Base-by-base conservation (phyloP, 2,888 invertebrate genomes). In the Philereme transversata region DNA sequence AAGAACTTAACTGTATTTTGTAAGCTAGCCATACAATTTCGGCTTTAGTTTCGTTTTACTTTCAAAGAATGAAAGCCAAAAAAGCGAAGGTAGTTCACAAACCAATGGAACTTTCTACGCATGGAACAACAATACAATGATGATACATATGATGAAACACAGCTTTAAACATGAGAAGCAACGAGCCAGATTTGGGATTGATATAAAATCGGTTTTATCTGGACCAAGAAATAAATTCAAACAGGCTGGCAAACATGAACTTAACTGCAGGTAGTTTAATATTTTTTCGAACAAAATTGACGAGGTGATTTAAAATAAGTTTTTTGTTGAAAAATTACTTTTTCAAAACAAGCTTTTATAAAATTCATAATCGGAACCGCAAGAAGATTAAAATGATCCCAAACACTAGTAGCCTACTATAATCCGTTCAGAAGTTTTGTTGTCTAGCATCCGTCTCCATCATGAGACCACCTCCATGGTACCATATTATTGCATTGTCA, bases 101-200 rank as follows among this genome's bases (percentile, higher is more conserved):
- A 48, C 55, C 5, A 22, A 34, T 6, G 60, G 56, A 11, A 71
- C 67, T 1, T 86, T 79, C 60, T 89, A 77, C 58, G 83, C 86
- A 2, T 94, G 94, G 94, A 94, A 93, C 68, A 94, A 94, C 64
- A 92, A 87, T 55, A 69, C 79, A 41, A 68, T 78, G 4, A 76
- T 82, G 0, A 81, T 88, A 0, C 80, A 89, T 40, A 90, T 94
- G 74, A 86, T 94, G 84, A 87, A 88, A 60, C 93, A 93, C 68
- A 82, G 86, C 60, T 94, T 87, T 68, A 78, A 82, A 35, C 90
- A 93, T 63, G 86, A 93, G 6, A 72, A 61, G 1, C 89, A 90
- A 55, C 79, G 82, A 59, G 34, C 51, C 0, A 43, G 36, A 0
- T 48, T 61, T 5, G 57, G 62, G 6, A 47, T 86, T 8, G 71